These are phyloP conservation scores for Trichonephila clavipes DNA, from an alignment of 1,140 invertebrate genomes.

Conservation along the genomic window DNA sequence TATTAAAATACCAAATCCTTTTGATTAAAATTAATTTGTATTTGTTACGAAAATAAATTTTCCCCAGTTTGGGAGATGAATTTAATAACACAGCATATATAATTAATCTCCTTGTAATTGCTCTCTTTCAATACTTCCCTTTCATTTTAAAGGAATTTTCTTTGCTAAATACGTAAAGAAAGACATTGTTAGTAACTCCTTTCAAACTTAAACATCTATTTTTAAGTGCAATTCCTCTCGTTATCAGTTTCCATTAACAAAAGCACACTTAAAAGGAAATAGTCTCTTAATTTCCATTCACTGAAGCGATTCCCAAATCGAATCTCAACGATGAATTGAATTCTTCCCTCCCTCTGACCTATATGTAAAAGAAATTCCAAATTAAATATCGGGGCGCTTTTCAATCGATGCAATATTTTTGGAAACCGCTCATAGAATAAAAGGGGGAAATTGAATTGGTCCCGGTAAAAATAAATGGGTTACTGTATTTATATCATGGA, in stretches of 20 bases:
- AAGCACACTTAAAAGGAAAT: background rate
- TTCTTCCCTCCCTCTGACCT: background rate
- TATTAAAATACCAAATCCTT: too few relatives aligned
- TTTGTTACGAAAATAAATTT: too few relatives aligned
- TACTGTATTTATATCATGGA: background rate
- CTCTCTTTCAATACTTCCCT: too few relatives aligned
- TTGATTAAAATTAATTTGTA: too few relatives aligned
- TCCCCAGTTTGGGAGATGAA: too few relatives aligned
- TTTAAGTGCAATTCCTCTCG: background rate
- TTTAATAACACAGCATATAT: too few relatives aligned
- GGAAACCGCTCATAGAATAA: background rate
- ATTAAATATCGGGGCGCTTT: background rate
- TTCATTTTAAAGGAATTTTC: too few relatives aligned
- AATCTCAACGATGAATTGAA: background rate
- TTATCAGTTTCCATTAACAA: background rate
- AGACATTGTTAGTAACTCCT: too few relatives aligned
- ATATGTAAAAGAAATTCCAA: background rate
- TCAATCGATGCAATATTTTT: conserved; percentile 14
- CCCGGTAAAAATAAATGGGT: background rate
- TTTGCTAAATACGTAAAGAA: too few relatives aligned
- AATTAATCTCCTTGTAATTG: too few relatives aligned
- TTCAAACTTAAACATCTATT: too few relatives aligned
- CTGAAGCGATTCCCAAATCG: background rate
- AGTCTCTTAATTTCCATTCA: too few relatives aligned
- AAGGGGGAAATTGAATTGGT: background rate